Base-by-base conservation (phyloP, 2,113 vertebrate genomes). In the Engystomops pustulosus region DNA sequence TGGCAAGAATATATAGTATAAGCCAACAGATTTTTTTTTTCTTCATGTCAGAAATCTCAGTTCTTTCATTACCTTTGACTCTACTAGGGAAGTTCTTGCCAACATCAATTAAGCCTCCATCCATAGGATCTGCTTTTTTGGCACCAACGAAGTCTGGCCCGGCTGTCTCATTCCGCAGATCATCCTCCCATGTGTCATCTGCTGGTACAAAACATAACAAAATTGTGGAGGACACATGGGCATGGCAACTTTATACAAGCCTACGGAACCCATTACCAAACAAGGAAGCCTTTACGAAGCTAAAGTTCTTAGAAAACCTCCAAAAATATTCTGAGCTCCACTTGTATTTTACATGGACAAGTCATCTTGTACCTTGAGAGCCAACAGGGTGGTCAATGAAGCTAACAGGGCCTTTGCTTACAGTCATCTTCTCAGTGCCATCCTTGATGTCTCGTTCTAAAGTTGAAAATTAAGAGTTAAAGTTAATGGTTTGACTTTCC, bases 401-500 rank as follows among this genome's bases (percentile, higher is more conserved):
- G 8, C 81, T 45, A 58, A 87, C 82, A 0, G 87, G 82, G 2
- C 87, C 74, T 23, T 38, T 36, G 49, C 49, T 36, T 58, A 77
- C 70, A 3, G 25, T 38, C 18, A 55, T 58, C 74, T 36, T n/a
- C 74, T 58, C 32, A 4, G 0, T 0, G 2, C 17, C n/a, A 15
- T 55, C 11, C 30, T 77, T 23, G 6, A 30, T n/a, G 6, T 32
- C 74, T 58, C 74, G 74, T 7, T 58, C 74, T 77, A 32, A 3
- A 25, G 12, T n/a, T n/a, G 12, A 11, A 58, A 9, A 38, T n/a
- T n/a, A n/a, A n/a, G n/a, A n/a, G n/a, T n/a, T n/a, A n/a, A n/a
- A n/a, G n/a, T n/a, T n/a, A n/a, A n/a, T n/a, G n/a, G n/a, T n/a
- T n/a, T 4, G 15, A 32, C 45, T 32, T n/a, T 20, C 12, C 4